A percentile compares a stretch with the other conserved stretches of the same genome.
These are phyloP conservation scores for Camelus bactrianus DNA, from an alignment of 2,113 vertebrate species.

Conservation along the genomic window DNA sequence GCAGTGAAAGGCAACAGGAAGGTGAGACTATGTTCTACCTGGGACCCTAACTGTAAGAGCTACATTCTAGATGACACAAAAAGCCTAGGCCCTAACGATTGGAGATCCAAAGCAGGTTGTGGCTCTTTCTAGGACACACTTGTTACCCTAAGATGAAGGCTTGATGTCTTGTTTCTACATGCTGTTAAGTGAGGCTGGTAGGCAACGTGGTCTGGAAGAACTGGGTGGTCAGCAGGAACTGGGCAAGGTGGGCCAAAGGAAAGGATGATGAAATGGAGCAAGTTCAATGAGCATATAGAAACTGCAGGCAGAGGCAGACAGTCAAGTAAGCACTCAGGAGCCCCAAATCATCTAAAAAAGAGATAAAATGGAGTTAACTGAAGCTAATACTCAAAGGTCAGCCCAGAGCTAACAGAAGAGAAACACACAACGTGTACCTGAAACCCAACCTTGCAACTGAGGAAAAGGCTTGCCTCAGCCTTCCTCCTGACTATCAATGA, in stretches of 20 bases:
- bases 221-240: background rate
- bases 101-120: background rate
- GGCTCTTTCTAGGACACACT: background rate
- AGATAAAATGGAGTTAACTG: background rate
- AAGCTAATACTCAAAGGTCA: constrained; percentile 54
- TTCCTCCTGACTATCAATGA: background rate
- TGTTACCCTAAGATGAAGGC: background rate
- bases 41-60: background rate
- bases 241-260: constrained; percentile 11
- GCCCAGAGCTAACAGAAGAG: constrained; percentile 16
- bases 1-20: background rate
- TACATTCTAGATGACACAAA: constrained; percentile 12
- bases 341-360: background rate
- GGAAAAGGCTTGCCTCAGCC: background rate
- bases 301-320: background rate
- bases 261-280: background rate
- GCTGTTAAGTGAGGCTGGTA: background rate
- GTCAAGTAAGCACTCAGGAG: background rate
- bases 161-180: constrained; percentile 5
- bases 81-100: background rate
- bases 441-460: background rate
- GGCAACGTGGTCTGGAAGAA: constrained; percentile 13
- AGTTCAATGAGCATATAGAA: background rate
- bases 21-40: background rate
- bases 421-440: background rate